Base-by-base conservation (phyloP, 2,888 invertebrate species). In the Dynastes hyllus region DNA sequence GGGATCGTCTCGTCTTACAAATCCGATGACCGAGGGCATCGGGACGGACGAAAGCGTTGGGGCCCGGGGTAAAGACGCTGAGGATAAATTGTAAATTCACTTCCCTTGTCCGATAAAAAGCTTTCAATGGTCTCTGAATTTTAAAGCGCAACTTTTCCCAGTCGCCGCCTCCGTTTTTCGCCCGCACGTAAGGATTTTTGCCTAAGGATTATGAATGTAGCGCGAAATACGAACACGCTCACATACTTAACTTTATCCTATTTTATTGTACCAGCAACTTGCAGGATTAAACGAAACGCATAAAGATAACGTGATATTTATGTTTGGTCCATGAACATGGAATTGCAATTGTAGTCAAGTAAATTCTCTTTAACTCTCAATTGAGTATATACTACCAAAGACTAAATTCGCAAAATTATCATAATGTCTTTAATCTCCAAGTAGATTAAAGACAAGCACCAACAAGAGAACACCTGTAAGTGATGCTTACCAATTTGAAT, bases 81-180 rank as follows among this genome's bases (percentile, higher is more conserved):
- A 83, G 85, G 85, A 85, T 86, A 86, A 87, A 88, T 89, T 89
- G 88, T 87, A 89, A 89, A 89, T 89, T 89, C 89, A 89, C 89
- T 89, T 89, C 89, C 86, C 89, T 88, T 89, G 89, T 89, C 89
- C 89, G 87, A 88, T 88, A 88, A 88, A 89, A 89, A 89, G 89
- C 88, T 87, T 87, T 87, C 85, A 85, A 80, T 80, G 76, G 84
- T 83, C 84, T 85, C 85, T 87, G 88, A 87, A 88, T 88, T 88
- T 88, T 87, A 88, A 88, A 86, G 69, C 79, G 81, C 80, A 84
- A 83, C 83, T 84, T 84, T 83, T 82, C 81, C 32, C 77, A 6
- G 70, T 58, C 76, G 67, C 50, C 76, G 63, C 53, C 55, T 77
- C 78, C 66, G 80, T 75, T 75, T 75, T 75, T 63, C 51, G 79